A percentile compares a stretch with the other conserved stretches of the same genome.
phyloP scores from a whole-genome alignment of 37 sponge, comb jelly and placozoan species.

The Diacarnus erythraeanus region DNA sequence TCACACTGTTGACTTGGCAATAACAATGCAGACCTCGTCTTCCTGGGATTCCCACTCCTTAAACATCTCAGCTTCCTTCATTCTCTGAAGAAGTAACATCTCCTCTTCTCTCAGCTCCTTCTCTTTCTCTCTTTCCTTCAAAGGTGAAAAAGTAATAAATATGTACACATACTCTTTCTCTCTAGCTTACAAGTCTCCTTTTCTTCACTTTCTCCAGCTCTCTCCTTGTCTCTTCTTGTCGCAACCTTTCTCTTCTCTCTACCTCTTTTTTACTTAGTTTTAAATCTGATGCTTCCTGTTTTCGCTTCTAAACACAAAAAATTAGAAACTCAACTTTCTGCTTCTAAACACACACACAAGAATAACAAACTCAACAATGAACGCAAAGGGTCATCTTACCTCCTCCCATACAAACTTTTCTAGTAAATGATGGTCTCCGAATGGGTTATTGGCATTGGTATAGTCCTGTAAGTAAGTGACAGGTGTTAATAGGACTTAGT shows the following conservation, averaged over 20 bases:
- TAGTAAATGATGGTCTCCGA: conserved; percentile 87
- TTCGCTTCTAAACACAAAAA: conserved; percentile 59
- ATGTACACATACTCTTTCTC: background rate
- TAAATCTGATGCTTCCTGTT: conserved; percentile 55
- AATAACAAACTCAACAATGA: background rate
- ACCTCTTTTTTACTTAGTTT: conserved; percentile 68
- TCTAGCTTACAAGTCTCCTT: conserved; percentile 66
- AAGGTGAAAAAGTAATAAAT: background rate
- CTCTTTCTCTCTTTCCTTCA: conserved; percentile 90
- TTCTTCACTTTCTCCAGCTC: conserved; percentile 92
- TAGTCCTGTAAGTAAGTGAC: conserved; percentile 58
- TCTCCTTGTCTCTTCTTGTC: conserved; percentile 80
- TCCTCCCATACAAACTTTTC: conserved; percentile 92
- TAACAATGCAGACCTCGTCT: conserved; percentile 86
- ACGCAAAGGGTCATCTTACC: conserved; percentile 24
- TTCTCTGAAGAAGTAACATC: conserved; percentile 74
- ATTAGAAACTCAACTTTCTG: background rate
- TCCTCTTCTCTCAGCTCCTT: conserved; percentile 90
- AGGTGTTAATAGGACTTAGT: too few relatives aligned
- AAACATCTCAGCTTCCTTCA: conserved; percentile 96
- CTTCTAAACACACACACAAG: background rate
- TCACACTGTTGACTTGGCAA: background rate
- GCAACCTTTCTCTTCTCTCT: conserved; percentile 59
- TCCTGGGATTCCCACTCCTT: conserved; percentile 97
- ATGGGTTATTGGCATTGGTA: conserved; percentile 92